Base-by-base conservation (phyloP, 2,797 vertebrate genomes). In the Picus viridis region DNA sequence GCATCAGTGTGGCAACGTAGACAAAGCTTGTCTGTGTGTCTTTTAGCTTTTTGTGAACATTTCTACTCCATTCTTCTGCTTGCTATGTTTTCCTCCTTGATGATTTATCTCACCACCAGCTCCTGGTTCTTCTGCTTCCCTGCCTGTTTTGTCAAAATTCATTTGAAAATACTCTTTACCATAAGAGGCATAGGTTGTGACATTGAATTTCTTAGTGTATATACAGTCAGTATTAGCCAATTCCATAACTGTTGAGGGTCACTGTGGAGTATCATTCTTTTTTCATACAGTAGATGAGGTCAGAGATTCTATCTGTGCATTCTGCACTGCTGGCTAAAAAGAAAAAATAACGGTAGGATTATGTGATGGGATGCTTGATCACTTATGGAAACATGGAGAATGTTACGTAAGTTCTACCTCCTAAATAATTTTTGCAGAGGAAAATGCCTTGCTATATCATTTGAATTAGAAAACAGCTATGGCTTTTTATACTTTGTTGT, bases 121-220 rank as follows among this genome's bases (percentile, higher is more conserved):
- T 86, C 22, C 16, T 88, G 22, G 5, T 61, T 88, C 22, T 71
- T 81, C 59, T 92, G 24, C 29, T 84, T 91, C 14, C 26, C 15
- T 88, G 34, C 69, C 88, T 71, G 32, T 86, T 86, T 82, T 83
- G 27, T 76, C 53, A 88, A 86, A 92, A 26, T 41, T 77, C 11
- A 16, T 89, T 89, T 84, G 85, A 71, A 83, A 59, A 39, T 88
- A 65, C 29, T 24, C 7, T 63, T 30, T 90, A 26, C 5, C 1
- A 61, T 86, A 79, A 86, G 12, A 75, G 57, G 13, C 65, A 67
- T 49, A 67, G 17, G 6, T 49, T 76, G 15, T 90, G n/a, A 49
- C 7, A 5, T 5, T 63, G 27, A 73, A 67, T 88, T 78, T 84
- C 6, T 24, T 75, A 51, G 7, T 47, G 5, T 72, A 7, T 47